Base-by-base conservation (phyloP, 1,140 invertebrate genomes). In the Drosophila subpulchrella region DNA sequence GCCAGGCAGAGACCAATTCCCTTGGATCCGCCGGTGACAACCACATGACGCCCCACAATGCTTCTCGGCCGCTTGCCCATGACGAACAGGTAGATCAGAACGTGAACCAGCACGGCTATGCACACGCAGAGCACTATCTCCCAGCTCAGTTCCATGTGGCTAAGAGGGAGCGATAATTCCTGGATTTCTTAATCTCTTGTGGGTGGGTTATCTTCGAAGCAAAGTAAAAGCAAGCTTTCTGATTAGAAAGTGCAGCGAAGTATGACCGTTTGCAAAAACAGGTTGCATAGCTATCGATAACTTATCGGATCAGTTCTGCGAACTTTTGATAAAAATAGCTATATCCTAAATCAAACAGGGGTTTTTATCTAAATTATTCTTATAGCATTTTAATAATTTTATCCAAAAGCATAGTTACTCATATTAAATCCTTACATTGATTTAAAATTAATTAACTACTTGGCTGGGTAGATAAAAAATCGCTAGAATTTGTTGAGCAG, bases 11-110 rank as follows among this genome's bases (percentile, higher is more conserved):
- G 96, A 4, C 98, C 98, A 79, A 99, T 99, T 6, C 98, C 98
- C 93, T 97, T 98, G 0, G 98, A 99, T 34, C 98, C 98, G 50
- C 98, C 98, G 27, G 97, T 98, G n/a, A 99, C 94, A 27, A 95
- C 94, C 44, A 95, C 94, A 92, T 95, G 95, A 81, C 93, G 94
- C 8, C 93, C 93, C 4, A 86, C 60, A 39, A 92, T 79, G 54
- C 65, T 77, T 51, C 61, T 81, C 75, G 85, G 38, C 24, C 62
- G 58, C 53, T 92, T 92, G 10, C 53, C 57, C 76, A 88, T 90
- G 12, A 92, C 91, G 63, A 92, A 92, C 10, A 85, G 8, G 24
- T 59, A 84, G 6, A 88, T 56, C 8, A 77, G 24, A 47, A 76
- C 13, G 54, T 90, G 85, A 10, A 63, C 78, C 13, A 81, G 62